A percentile compares a stretch with the other conserved stretches of the same genome.
These are phyloP conservation scores for Anableps anableps DNA, from an alignment of 2,797 vertebrate species.

Conservation along the genomic window DNA sequence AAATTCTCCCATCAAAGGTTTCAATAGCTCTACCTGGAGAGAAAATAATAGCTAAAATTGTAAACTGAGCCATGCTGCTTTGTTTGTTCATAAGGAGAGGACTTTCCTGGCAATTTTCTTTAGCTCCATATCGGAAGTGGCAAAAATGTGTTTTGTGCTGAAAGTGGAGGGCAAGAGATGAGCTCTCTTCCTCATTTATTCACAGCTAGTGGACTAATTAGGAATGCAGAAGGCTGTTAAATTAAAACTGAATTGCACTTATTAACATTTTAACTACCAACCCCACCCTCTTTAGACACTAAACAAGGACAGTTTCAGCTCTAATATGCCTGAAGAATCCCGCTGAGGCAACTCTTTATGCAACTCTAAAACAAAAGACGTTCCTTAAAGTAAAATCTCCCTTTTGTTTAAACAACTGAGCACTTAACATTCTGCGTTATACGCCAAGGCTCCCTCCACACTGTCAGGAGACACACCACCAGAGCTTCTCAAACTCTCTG, in stretches of 20 bases:
- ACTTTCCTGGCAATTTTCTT: slow-evolving; percentile 66
- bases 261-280: slow-evolving; percentile 89
- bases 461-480: slow-evolving; percentile 75
- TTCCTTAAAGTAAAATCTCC: slow-evolving; percentile 81
- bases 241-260: slow-evolving; percentile 89
- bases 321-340: slow-evolving; percentile 80
- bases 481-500: slow-evolving; percentile 76
- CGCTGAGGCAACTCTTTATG: slow-evolving; percentile 77
- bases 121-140: slow-evolving; percentile 68
- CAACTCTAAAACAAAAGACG: slow-evolving; percentile 79
- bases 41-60: slow-evolving; percentile 67
- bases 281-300: slow-evolving; percentile 85
- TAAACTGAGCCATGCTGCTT: slow-evolving; percentile 65
- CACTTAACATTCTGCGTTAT: slow-evolving; percentile 81
- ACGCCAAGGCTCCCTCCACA: slow-evolving; percentile 59
- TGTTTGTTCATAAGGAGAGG: slow-evolving; percentile 67
- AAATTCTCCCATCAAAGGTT: slow-evolving; percentile 46
- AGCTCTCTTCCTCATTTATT: slow-evolving; percentile 85
- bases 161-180: slow-evolving; percentile 76
- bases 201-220: slow-evolving; percentile 88
- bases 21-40: slow-evolving; percentile 62
- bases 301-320: slow-evolving; percentile 84
- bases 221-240: slow-evolving; percentile 88
- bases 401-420: slow-evolving; percentile 82
- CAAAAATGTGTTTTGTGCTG: slow-evolving; percentile 70